phyloP scores from a whole-genome alignment of 1,140 invertebrate genomes.

The Marisa cornuarietis region DNA sequence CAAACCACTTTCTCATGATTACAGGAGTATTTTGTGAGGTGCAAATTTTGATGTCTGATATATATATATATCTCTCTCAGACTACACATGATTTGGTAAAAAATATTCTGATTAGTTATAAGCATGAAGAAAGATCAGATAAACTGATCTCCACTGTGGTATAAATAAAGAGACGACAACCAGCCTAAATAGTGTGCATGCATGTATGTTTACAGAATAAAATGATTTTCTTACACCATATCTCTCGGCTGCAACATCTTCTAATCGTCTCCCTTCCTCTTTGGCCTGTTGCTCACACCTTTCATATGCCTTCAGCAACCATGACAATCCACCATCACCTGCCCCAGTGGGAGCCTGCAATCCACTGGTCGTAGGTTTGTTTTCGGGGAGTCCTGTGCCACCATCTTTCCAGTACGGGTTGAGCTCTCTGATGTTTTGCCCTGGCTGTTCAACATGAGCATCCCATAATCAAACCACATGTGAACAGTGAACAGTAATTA shows the following conservation, averaged over 20 bases:
- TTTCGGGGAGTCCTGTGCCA: slow-evolving; percentile 79
- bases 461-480: neutral
- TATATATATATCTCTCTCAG: too few species aligned
- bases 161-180: too few species aligned
- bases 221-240: slow-evolving; percentile 70
- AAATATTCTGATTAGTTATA: too few species aligned
- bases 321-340: slow-evolving; percentile 64
- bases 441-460: slow-evolving; percentile 69
- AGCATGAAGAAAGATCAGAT: too few species aligned
- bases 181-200: too few species aligned
- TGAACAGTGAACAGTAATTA: neutral
- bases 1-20: too few species aligned
- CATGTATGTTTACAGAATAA: neutral
- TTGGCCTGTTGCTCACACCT: slow-evolving; percentile 72
- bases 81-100: too few species aligned
- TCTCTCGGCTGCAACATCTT: slow-evolving; percentile 73
- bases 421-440: slow-evolving; percentile 79
- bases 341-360: slow-evolving; percentile 4
- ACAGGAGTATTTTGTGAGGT: too few species aligned
- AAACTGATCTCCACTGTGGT: too few species aligned
- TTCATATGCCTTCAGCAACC: slow-evolving; percentile 71
- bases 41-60: too few species aligned
- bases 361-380: slow-evolving; percentile 32
- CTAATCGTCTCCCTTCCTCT: slow-evolving; percentile 70
- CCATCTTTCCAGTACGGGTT: slow-evolving; percentile 95